Evolutionary conservation across 2,888 invertebrate genomes (phyloP).

Genomic region (Troglohyphantes excavatus): DNA sequence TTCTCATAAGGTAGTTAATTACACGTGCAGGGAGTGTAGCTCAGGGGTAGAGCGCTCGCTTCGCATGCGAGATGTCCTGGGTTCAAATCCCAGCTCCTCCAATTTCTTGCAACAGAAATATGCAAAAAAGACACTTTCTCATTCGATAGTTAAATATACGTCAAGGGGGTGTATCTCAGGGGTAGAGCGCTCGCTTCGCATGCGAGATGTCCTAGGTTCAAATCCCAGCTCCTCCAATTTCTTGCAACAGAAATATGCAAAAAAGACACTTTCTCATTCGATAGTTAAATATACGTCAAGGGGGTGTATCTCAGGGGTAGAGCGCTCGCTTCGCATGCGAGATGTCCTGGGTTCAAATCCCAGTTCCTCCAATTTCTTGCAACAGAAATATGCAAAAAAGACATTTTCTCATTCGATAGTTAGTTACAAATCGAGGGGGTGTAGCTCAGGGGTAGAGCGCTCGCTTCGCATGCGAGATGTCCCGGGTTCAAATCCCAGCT

Average conservation of each 20-base stretch:
- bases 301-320: slow-evolving; percentile 24
- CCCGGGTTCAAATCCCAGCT: slow-evolving; percentile 39
- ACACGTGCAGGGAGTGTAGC: no score
- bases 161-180: slow-evolving; percentile 14
- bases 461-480: slow-evolving; percentile 50
- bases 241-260: no score
- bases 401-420: no score
- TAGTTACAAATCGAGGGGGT: no score
- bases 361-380: slow-evolving; percentile 28
- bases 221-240: slow-evolving; percentile 40
- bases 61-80: slow-evolving; percentile 43
- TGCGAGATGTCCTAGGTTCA: slow-evolving; percentile 41
- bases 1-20: no score
- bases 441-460: slow-evolving; percentile 34
- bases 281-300: no score
- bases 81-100: slow-evolving; percentile 44
- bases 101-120: no score
- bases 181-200: slow-evolving; percentile 49
- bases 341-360: slow-evolving; percentile 42
- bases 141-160: no score
- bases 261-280: no score
- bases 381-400: no score
- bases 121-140: no score
- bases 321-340: slow-evolving; percentile 51
- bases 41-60: slow-evolving; percentile 44